These are phyloP conservation scores for Pontoporia blainvillei DNA, from an alignment of 2,113 vertebrate species.

Conservation along the genomic window DNA sequence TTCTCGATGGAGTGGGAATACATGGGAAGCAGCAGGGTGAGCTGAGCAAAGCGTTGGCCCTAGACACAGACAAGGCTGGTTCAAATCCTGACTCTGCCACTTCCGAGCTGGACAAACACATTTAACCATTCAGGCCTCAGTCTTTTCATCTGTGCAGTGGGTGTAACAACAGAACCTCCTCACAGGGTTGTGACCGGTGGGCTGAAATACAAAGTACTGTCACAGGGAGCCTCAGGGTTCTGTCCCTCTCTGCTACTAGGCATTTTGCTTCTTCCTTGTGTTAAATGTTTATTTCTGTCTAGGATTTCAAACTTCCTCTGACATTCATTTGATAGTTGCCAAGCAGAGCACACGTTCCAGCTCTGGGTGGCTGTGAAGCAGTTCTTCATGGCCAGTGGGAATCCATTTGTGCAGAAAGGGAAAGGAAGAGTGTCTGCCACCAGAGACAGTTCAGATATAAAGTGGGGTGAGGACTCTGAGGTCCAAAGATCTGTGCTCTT, in stretches of 20 bases:
- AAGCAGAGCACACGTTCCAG: not conserved
- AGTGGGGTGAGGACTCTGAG: not conserved
- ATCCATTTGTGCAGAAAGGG: not conserved
- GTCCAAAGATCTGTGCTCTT: not conserved
- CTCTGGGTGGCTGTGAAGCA: not conserved
- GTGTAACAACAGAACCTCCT: not conserved
- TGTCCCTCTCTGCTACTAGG: not conserved
- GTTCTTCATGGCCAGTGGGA: not conserved
- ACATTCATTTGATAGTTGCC: too few relatives aligned
- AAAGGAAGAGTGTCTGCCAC: not conserved
- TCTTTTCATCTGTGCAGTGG: not conserved
- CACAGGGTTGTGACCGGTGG: not conserved
- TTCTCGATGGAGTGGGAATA: too few relatives aligned
- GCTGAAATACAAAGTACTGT: not conserved
- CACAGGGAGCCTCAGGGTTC: not conserved
- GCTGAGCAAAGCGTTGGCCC: not conserved
- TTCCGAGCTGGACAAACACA: not conserved
- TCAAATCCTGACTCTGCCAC: not conserved
- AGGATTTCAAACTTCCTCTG: not conserved
- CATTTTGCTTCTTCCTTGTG: not conserved
- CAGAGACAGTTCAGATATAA: not conserved
- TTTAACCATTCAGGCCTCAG: not conserved
- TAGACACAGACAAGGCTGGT: not conserved
- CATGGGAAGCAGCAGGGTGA: not conserved
- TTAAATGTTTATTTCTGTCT: not conserved